Evolutionary conservation across 2,797 vertebrate species (phyloP), one percentile per base, ranked within the genome.

Genomic region (Bufotes viridis): DNA sequence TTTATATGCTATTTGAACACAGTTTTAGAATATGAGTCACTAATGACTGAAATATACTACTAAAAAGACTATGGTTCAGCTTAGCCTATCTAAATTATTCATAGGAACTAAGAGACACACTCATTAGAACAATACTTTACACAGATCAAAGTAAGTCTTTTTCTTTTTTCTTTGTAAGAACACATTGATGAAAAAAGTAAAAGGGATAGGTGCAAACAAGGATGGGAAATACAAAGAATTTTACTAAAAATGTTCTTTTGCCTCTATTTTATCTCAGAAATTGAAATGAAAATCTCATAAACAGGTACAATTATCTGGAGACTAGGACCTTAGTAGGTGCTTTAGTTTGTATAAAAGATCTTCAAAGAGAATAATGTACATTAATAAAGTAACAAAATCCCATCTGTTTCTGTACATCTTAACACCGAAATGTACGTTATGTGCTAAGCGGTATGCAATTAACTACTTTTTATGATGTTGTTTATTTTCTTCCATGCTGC

Each of bases 351-450:
- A 81, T 76, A 81, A 72, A 74, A 55, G 49, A 88, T 88, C 82
- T 81, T 85, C 83, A 85, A 85, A 88, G 69, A 42, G 61, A 61
- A 58, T 84, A 88, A 84, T 63, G 42, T 70, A 49, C n/a, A 60
- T 34, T 63, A 70, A 58, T 67, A 49, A 69, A 20, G 9, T 61
- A 79, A 29, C 63, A 69, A 42, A 69, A 81, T 49, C 24, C 9
- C 60, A 84, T 58, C 69, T 70, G 10, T 51, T 57, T 14, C 12
- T 83, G n/a, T 75, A 87, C 51, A 81, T 74, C 29, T 74, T 58
- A 29, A 22, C 22, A 17, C 18, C 24, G 15, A 74, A 81, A n/a
- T 60, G 70, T 49, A 49, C 75, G 24, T 58, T 18, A 42, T 61
- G 26, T 84, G 12, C 60, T 22, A 42, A 15, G 17, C 10, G 55